Conservation (phyloP, 2,797 vertebrate species). For the Dicrostonyx torquatus region DNA sequence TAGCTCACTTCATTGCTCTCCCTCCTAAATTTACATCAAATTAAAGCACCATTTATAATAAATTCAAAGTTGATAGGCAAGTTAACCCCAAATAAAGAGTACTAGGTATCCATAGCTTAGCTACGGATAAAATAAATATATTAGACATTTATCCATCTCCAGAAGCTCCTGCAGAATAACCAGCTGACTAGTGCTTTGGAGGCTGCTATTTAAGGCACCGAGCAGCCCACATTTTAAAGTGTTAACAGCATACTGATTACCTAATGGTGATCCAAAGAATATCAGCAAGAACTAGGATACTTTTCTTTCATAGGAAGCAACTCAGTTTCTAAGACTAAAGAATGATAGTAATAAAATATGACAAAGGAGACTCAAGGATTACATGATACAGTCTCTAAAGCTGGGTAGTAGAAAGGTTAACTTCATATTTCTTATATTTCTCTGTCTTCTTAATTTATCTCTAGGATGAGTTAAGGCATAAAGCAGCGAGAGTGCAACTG, state of each 20-base stretch:
- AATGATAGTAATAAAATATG: slow-evolving; percentile 56
- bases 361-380: slow-evolving; percentile 65
- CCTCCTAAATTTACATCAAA: slow-evolving; percentile 66
- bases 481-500: slow-evolving; percentile 78
- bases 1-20: slow-evolving; percentile 35
- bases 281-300: slow-evolving; percentile 64
- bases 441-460: slow-evolving; percentile 65
- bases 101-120: slow-evolving; percentile 69
- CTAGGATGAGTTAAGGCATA: slow-evolving; percentile 74
- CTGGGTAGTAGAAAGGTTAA: slow-evolving; percentile 42
- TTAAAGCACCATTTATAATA: slow-evolving; percentile 82
- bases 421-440: slow-evolving; percentile 58
- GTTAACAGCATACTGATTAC: slow-evolving; percentile 79
- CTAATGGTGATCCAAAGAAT: slow-evolving; percentile 74
- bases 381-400: slow-evolving; percentile 38
- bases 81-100: slow-evolving; percentile 71
- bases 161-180: slow-evolving; percentile 69
- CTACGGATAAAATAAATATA: slow-evolving; percentile 64
- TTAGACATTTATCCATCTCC: slow-evolving; percentile 73
- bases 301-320: slow-evolving; percentile 67
- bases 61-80: slow-evolving; percentile 81
- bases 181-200: slow-evolving; percentile 75
- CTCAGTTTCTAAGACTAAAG: slow-evolving; percentile 73
- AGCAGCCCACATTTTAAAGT: slow-evolving; percentile 69
- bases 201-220: slow-evolving; percentile 81